These are phyloP conservation scores for Catotricha subobsoleta DNA, from an alignment of 2,888 invertebrate genomes.

Conservation along the genomic window DNA sequence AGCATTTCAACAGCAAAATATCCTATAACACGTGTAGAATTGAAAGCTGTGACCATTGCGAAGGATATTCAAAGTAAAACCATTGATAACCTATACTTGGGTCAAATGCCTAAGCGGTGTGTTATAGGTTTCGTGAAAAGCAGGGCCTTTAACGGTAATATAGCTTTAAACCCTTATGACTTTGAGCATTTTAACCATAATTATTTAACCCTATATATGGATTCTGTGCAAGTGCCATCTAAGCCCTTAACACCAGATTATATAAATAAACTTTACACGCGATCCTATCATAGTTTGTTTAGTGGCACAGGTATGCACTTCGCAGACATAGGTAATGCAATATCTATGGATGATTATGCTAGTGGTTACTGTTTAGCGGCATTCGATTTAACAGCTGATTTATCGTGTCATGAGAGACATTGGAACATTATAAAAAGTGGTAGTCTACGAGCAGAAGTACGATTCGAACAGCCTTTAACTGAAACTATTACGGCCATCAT, in stretches of 20 bases:
- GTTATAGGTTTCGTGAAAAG: background rate
- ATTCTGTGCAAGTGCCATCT: background rate
- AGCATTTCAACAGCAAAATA: constrained; percentile 5
- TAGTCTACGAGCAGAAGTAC: background rate
- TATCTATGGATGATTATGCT: background rate
- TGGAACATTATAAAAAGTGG: constrained; percentile 5
- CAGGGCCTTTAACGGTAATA: background rate
- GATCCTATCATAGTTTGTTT: background rate
- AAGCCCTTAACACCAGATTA: background rate
- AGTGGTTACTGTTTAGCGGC: background rate
- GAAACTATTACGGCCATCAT: background rate
- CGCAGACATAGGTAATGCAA: background rate
- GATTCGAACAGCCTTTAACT: background rate
- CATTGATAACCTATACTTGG: background rate
- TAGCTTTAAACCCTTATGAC: background rate
- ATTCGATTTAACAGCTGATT: background rate
- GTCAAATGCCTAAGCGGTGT: constrained; percentile 2
- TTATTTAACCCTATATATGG: background rate
- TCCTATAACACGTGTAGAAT: constrained; percentile 3
- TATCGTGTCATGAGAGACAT: background rate
- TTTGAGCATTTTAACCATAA: constrained; percentile 2
- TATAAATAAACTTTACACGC: background rate
- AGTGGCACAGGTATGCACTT: background rate
- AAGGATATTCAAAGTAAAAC: background rate
- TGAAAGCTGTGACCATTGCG: constrained; percentile 4